These are phyloP conservation scores for Melanophora roralis DNA, from an alignment of 2,888 invertebrate species.

Conservation along the genomic window DNA sequence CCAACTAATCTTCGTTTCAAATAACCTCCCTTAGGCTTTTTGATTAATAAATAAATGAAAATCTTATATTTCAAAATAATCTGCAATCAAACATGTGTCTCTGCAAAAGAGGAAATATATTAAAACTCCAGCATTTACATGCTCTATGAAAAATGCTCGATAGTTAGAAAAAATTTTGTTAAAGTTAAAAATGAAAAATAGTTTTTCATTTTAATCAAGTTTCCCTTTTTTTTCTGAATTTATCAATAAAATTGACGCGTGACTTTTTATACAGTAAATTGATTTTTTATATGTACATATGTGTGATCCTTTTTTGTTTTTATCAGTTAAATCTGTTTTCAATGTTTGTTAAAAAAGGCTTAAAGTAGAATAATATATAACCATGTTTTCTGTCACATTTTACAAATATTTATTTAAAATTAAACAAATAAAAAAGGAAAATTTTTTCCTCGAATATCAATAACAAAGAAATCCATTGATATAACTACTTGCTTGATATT, in stretches of 20 bases:
- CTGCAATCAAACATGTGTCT: conserved; percentile 16
- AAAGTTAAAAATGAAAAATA: not conserved
- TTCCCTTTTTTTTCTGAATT: conserved; percentile 17
- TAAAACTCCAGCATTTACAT: not conserved
- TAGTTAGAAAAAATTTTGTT: not conserved
- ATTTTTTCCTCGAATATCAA: not conserved
- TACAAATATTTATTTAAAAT: conserved; percentile 50
- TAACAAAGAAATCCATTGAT: not conserved
- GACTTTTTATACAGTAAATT: conserved; percentile 53
- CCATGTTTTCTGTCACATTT: conserved; percentile 27
- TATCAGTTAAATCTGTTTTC: conserved; percentile 26
- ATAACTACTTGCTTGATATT: conserved; percentile 10
- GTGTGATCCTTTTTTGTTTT: conserved; percentile 26
- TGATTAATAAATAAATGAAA: not conserved
- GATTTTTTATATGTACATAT: too few relatives aligned
- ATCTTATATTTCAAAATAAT: conserved; percentile 23
- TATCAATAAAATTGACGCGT: conserved; percentile 59
- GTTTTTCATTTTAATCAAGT: not conserved
- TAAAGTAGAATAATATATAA: conserved; percentile 4
- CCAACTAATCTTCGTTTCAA: not conserved
- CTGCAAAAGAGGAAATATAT: not conserved
- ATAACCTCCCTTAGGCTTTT: conserved; percentile 16
- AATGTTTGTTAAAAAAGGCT: conserved; percentile 9
- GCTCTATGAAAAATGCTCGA: not conserved
- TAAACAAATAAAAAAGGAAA: conserved; percentile 39